Evolutionary conservation across 1,140 invertebrate genomes (phyloP).

Genomic region (Spodoptera frugiperda): DNA sequence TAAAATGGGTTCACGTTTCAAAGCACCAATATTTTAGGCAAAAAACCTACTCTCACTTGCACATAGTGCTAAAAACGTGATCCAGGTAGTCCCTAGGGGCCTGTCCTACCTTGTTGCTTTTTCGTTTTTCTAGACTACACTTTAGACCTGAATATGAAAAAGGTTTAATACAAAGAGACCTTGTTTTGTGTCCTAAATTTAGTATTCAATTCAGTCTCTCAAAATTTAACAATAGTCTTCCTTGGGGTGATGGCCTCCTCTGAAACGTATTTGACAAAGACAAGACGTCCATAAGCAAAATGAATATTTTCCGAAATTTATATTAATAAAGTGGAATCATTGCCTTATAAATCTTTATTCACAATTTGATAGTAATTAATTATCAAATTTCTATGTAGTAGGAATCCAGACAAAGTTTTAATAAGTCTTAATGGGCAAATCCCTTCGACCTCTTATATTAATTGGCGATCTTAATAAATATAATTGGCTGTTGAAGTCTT

Average conservation of each 20-base stretch:
- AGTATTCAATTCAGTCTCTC: no score
- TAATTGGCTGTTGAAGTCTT: no score
- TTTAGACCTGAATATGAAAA: slow-evolving; percentile 12
- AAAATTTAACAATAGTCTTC: no score
- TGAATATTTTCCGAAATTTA: no score
- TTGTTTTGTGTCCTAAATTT: no score
- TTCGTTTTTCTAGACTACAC: neutral
- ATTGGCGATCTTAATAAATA: neutral
- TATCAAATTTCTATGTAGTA: neutral
- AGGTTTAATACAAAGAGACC: neutral
- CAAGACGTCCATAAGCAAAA: no score
- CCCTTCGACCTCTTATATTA: neutral
- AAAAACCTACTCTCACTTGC: slow-evolving; percentile 1
- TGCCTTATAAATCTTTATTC: no score
- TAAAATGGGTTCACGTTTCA: neutral
- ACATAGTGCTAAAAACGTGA: slow-evolving; percentile 5
- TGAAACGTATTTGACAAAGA: no score
- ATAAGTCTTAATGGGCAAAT: slow-evolving; percentile 1
- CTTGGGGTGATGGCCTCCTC: no score
- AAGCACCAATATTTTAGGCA: neutral
- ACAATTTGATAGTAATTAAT: no score
- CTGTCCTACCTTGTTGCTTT: neutral
- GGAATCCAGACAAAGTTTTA: neutral
- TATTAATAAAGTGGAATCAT: no score
- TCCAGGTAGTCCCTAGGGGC: neutral